Evolutionary conservation across 2,888 invertebrate genomes (phyloP).

Genomic region (Piscicola geometra): DNA sequence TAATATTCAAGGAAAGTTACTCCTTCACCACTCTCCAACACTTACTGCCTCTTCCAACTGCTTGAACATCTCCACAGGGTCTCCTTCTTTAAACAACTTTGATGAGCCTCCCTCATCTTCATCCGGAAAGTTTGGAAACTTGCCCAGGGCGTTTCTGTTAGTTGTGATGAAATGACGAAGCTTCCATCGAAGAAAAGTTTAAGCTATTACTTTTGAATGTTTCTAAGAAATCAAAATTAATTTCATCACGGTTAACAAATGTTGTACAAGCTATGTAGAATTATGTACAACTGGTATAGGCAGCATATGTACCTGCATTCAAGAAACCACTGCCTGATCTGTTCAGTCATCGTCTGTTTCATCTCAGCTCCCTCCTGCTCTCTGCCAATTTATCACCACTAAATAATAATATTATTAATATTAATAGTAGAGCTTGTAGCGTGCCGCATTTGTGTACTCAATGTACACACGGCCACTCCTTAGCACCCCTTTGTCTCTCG

Average conservation of each 20-base stretch:
- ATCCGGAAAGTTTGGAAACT: constrained; percentile 82
- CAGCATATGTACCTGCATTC: constrained; percentile 55
- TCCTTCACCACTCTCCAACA: too few relatives aligned
- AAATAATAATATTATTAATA: too few relatives aligned
- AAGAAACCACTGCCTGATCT: constrained; percentile 79
- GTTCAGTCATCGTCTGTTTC: constrained; percentile 79
- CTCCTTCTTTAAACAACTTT: constrained; percentile 65
- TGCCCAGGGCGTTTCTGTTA: constrained; percentile 55
- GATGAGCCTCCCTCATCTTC: constrained; percentile 85
- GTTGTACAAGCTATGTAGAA: background rate
- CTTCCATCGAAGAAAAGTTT: too few relatives aligned
- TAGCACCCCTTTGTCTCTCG: too few relatives aligned
- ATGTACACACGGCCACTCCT: too few relatives aligned
- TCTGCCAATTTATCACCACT: too few relatives aligned
- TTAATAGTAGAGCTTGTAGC: too few relatives aligned
- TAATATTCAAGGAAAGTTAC: too few relatives aligned
- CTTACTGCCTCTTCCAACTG: constrained; percentile 55
- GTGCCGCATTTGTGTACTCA: too few relatives aligned
- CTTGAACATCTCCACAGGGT: constrained; percentile 54
- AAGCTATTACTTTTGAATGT: too few relatives aligned
- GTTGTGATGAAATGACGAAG: too few relatives aligned
- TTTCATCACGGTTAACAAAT: background rate
- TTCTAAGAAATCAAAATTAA: too few relatives aligned
- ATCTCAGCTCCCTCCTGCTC: constrained; percentile 70
- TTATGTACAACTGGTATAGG: background rate